Percentiles rank a stretch among this genome's conserved stretches.
Evolutionary conservation across 2,888 invertebrate genomes (phyloP).

Genomic region (Stegophylla sp.): DNA sequence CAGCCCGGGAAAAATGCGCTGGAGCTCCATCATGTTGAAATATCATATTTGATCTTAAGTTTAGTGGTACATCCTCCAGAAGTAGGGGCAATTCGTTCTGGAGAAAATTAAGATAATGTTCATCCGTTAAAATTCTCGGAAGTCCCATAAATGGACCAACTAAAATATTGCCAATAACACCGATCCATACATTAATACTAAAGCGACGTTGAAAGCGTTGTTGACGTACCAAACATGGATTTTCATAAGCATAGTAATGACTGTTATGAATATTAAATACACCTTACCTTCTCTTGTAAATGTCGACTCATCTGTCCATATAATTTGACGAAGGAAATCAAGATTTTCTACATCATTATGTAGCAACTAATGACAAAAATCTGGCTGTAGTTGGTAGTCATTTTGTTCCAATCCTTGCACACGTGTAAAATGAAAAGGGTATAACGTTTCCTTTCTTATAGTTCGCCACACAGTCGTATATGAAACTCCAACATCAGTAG

Average conservation of each 20-base stretch:
- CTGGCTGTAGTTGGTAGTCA: constrained; percentile 8
- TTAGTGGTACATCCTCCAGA: constrained; percentile 20
- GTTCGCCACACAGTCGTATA: constrained; percentile 16
- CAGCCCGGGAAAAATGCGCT: background rate
- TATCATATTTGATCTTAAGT: background rate
- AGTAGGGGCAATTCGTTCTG: constrained; percentile 8
- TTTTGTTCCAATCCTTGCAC: background rate
- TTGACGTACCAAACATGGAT: constrained; percentile 13
- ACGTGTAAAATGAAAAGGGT: constrained; percentile 11
- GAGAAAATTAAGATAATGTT: constrained; percentile 26
- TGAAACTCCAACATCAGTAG: constrained; percentile 9
- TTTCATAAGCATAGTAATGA: constrained; percentile 11
- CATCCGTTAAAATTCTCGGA: background rate
- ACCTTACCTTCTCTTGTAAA: background rate
- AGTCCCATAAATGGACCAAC: constrained; percentile 6
- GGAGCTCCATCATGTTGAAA: constrained; percentile 38
- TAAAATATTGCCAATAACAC: background rate
- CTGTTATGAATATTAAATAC: constrained; percentile 20
- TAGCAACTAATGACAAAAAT: constrained; percentile 9
- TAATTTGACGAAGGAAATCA: background rate
- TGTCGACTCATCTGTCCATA: constrained; percentile 19
- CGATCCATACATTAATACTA: constrained; percentile 13
- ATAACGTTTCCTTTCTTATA: background rate
- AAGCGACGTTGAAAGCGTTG: constrained; percentile 11
- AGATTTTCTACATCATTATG: background rate